Evolutionary conservation across 2,888 invertebrate species (phyloP).

Genomic region (Rotaria socialis): DNA sequence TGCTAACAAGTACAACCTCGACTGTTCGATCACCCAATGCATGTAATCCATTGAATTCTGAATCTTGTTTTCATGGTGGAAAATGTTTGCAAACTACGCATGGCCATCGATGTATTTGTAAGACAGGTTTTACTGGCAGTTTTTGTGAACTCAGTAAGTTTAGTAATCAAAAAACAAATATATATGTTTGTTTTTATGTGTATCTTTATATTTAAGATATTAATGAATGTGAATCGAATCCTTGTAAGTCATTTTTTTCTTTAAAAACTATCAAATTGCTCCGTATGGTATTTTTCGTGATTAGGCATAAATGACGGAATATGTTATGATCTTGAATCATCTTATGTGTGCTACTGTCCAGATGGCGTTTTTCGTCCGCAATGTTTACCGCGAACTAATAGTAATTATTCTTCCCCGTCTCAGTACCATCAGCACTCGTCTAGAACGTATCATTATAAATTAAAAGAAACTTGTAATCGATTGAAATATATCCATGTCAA

Average conservation of each 20-base stretch:
- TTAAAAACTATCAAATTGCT: not conserved
- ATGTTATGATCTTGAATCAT: slow-evolving; percentile 43
- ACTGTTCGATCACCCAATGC: not conserved
- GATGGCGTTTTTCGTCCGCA: slow-evolving; percentile 19
- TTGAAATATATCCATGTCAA: too few relatives aligned
- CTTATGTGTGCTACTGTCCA: slow-evolving; percentile 42
- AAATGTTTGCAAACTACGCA: not conserved
- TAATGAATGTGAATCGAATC: slow-evolving; percentile 45
- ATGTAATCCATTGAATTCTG: not conserved
- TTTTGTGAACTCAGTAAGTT: slow-evolving; percentile 17
- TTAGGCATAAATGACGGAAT: slow-evolving; percentile 43
- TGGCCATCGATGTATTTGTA: not conserved
- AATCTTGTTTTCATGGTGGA: not conserved
- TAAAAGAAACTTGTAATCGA: too few relatives aligned
- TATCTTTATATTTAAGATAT: slow-evolving; percentile 10
- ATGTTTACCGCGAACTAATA: not conserved
- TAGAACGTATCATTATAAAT: too few relatives aligned
- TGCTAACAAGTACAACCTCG: not conserved
- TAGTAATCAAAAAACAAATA: too few relatives aligned
- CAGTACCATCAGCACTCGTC: too few relatives aligned
- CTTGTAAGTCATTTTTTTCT: not conserved
- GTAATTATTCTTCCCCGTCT: not conserved
- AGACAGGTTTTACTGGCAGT: not conserved
- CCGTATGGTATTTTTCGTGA: not conserved
- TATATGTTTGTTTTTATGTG: not conserved